Evolutionary conservation across 2,797 vertebrate genomes (phyloP), one percentile per base, ranked within the genome.

Genomic region (Pelodytes ibericus): DNA sequence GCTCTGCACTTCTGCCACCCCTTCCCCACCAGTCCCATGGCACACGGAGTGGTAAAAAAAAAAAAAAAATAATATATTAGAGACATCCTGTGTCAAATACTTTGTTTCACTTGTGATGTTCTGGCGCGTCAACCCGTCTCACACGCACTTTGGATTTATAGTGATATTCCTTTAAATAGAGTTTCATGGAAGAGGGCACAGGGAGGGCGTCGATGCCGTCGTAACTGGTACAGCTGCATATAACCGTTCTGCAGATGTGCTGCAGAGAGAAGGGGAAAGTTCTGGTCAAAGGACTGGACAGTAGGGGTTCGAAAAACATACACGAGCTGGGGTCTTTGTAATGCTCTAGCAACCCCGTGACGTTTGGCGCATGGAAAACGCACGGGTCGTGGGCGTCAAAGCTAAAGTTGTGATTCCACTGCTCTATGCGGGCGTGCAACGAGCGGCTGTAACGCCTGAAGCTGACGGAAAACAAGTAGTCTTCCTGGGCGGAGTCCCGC

Each of bases 281-380:
- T 84, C 97, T 91, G 51, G 94, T 91, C 8, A 99, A 90, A 0
- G 96, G 96, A 4, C 92, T 93, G 47, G 96, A 98, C 6, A 99
- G 91, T 41, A 99, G 95, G 0, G 97, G 97, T 81, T 99, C 96
- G 41, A 99, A 99, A 88, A 99, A 99, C 90, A 98, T 96, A 92
- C 96, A 98, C 58, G 95, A 91, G 63, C 94, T 93, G 0, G 96
- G 96, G 83, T 98, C 94, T 71, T 96, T 97, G 87, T 99, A 98
- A 90, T 99, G 96, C 78, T 93, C 93, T 3, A 99, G 88, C 51
- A 99, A 91, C 18, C 96, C 96, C 0, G 95, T 98, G 82, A 99
- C 96, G 31, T 97, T 95, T 30, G 94, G 89, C 3, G 97, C 96
- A 60, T 93, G 93, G 90, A 98, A 99, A 91, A 98, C 96, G 36